Evolutionary conservation across 2,888 invertebrate genomes (phyloP), one percentile per base, ranked within the genome.

Genomic region (Strigamia maritima): DNA sequence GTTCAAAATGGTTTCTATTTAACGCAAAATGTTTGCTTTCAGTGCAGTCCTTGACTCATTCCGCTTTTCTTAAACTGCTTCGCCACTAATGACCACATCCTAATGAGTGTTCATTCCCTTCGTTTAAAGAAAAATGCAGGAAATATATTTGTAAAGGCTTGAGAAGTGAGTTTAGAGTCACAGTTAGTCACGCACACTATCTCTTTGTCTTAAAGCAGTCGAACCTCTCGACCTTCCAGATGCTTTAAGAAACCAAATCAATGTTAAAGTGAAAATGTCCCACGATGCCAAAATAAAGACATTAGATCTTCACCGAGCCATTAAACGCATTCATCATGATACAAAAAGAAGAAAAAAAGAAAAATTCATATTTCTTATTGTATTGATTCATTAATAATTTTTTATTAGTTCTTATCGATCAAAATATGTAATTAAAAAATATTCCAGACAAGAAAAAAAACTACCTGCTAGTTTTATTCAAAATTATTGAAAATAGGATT

Each of bases 141-240:
- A 54, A 22, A 54, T 54, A 19, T 54, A 54, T 19, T 54, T 54
- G 54, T 54, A 54, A 54, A 54, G 4, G 54, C 54, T 22, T n/a
- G 8, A 19, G 54, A 7, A 54, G 54, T 54, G 54, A n/a, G 54
- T 54, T 19, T 54, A 0, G 54, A 54, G 54, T 54, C 54, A 19
- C n/a, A n/a, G 54, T 54, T 54, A 54, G 54, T n/a, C 54, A 54
- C 54, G 54, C 54, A 54, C 54, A 54, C 54, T 54, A 19, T 54
- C 54, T 54, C 22, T n/a, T 54, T 54, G 54, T 54, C 22, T 54
- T 54, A 54, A 16, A 54, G 54, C 54, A 54, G 54, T 44, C 14
- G n/a, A 44, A 44, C 54, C 54, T 54, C n/a, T 54, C 54, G 54
- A 54, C 54, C 54, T 54, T n/a, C 3, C 19, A 54, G 54, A 44